Evolutionary conservation across 2,113 vertebrate species (phyloP), one percentile per base, ranked within the genome.

Genomic region (Micromys minutus): DNA sequence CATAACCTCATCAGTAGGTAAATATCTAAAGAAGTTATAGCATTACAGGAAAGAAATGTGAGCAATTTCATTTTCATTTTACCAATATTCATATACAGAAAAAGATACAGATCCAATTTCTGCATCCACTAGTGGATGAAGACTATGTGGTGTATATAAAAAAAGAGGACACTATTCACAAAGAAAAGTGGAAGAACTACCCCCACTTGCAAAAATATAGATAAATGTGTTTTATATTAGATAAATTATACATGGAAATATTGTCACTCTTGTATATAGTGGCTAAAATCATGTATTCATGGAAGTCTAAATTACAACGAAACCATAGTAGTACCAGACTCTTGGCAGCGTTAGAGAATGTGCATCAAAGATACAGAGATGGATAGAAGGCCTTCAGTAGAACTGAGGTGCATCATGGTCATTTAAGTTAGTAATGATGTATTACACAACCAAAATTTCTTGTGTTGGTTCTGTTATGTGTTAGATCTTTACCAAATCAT

Each of bases 61-160:
- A 63, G 1, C 5, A 36, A 34, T 17, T 6, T 11, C 10, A 50
- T 63, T 29, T 61, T 61, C 29, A 47, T 65, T 65, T 85, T 50
- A 65, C 39, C 16, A 15, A 67, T 85, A 85, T 47, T 50, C 19
- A 50, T 34, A 4, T 1, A 67, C 5, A 67, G 7, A 16, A 26
- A 76, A 59, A 8, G 12, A 47, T 47, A 34, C 3, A 2, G 42
- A 72, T 0, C 1, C 13, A 72, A 26, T 0, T 0, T 42, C 34
- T 57, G 36, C 36, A 69, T 39, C 26, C 9, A 50, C 26, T 9
- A 3, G 12, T 19, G 3, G 10, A 86, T n/a, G 17, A 69, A 24
- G 8, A 34, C 10, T 39, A 3, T 26, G 12, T 59, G 12, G n/a
- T 61, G 1, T 16, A 15, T 24, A 57, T 15, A 39, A 1, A 67